phyloP scores from a whole-genome alignment of 2,888 invertebrate species.

The Toxonevra muliebris region DNA sequence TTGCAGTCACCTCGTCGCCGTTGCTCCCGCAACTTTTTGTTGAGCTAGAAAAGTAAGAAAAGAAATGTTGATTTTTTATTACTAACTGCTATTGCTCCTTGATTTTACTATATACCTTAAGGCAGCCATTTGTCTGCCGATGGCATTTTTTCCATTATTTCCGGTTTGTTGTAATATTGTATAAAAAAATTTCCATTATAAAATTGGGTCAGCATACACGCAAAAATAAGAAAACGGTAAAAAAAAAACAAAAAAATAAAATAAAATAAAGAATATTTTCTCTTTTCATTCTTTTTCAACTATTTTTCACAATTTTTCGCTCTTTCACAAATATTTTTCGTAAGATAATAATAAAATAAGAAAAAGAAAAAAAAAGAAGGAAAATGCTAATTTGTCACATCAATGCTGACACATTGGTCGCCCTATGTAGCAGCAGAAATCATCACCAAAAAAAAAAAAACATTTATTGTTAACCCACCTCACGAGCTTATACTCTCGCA shows the following conservation, averaged over 20 bases:
- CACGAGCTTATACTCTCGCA: too few species aligned
- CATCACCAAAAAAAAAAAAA: too few species aligned
- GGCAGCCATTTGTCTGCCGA: constrained; percentile 17
- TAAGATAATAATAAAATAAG: constrained; percentile 10
- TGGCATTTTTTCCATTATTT: constrained; percentile 43
- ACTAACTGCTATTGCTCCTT: too few species aligned
- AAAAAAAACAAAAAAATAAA: constrained; percentile 18
- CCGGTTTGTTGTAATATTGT: neutral
- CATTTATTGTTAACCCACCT: too few species aligned
- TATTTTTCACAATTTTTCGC: neutral
- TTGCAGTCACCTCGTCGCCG: neutral
- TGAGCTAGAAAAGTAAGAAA: neutral
- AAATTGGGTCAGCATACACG: constrained; percentile 61
- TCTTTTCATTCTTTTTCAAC: constrained; percentile 25
- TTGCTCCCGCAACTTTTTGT: too few species aligned
- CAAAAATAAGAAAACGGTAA: constrained; percentile 40
- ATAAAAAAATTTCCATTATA: constrained; percentile 50
- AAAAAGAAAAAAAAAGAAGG: neutral
- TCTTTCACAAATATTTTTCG: constrained; percentile 8
- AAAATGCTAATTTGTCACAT: constrained; percentile 38
- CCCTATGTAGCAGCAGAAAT: neutral
- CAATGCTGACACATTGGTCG: neutral
- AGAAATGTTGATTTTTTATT: too few species aligned
- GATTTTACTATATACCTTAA: constrained; percentile 12
- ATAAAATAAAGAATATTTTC: constrained; percentile 30